Evolutionary conservation across 2,888 invertebrate species (phyloP), one percentile per base, ranked within the genome.

Genomic region (Anticlea derivata): DNA sequence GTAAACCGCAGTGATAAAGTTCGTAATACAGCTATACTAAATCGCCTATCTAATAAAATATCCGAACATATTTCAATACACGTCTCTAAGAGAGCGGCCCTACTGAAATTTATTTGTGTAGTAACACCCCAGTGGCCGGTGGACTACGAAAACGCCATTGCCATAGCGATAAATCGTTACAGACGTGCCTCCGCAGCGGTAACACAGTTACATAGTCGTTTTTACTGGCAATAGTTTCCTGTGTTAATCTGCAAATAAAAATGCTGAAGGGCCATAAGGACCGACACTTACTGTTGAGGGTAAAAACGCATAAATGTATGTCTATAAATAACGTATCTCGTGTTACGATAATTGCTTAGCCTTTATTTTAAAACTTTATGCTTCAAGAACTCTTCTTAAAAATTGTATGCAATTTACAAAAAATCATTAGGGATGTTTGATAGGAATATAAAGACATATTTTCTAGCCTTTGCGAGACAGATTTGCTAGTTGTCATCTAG

Each of bases 61-160:
- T 80, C 58, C 74, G 70, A 75, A 75, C 75, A 77, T 78, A 80
- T 80, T 82, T 80, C 80, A 75, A 78, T 78, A 76, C 68, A 74
- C 70, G 73, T 73, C 71, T 70, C 67, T 68, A 66, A 74, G 74
- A 73, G 73, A 70, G 70, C 73, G 72, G 79, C 70, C 74, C 74
- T 70, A 70, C 73, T 67, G 70, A 76, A 80, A 84, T 84, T 81
- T 86, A 85, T 86, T 83, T 82, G 76, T 74, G 78, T 75, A 74
- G 76, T 76, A 80, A 78, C 80, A 79, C 77, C 73, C 75, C 57
- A 69, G 66, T 60, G 73, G 73, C 73, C 73, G 74, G 69, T 63
- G 71, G 73, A 74, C 70, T 76, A 73, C 75, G 73, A 76, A 81
- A 78, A 77, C 71, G 70, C 73, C 70, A 78, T 80, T 78, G 78